Percentiles rank a stretch among this genome's conserved stretches.
These are phyloP conservation scores for Pelodytes ibericus DNA, from an alignment of 2,797 vertebrate species.

Conservation along the genomic window DNA sequence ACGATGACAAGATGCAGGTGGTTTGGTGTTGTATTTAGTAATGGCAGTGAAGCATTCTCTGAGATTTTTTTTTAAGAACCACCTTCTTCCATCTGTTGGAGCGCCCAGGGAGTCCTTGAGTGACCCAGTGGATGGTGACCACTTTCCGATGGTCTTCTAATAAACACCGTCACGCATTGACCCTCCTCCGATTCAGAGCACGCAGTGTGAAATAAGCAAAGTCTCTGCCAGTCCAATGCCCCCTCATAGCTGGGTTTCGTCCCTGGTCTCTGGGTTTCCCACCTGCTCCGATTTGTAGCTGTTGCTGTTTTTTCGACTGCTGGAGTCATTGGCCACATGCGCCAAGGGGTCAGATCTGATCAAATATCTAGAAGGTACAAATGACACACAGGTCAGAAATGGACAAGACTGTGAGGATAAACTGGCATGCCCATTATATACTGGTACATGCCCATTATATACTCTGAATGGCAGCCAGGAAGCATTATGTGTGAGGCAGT, in stretches of 20 bases:
- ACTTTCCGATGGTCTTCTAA: no score
- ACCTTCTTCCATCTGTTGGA: background rate
- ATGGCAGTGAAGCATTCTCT: background rate
- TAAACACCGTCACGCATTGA: no score
- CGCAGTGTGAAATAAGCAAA: background rate
- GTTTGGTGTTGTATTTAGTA: no score
- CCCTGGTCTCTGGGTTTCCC: slow-evolving; percentile 78
- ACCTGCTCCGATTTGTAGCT: slow-evolving; percentile 79
- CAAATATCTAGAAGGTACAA: slow-evolving; percentile 80
- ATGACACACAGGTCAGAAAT: no score
- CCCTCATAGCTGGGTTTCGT: slow-evolving; percentile 91
- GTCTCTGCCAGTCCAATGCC: background rate
- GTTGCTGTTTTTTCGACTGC: slow-evolving; percentile 74
- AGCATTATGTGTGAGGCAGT: no score
- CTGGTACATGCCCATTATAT: no score
- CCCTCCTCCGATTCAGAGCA: background rate
- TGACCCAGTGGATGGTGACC: no score
- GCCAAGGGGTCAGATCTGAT: slow-evolving; percentile 94
- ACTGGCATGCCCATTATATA: no score
- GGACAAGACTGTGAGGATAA: no score
- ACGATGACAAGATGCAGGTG: no score
- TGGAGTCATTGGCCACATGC: slow-evolving; percentile 84
- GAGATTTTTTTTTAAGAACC: background rate
- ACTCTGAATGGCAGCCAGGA: no score
- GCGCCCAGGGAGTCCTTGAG: background rate